Evolutionary conservation across 1,140 invertebrate genomes (phyloP).

Genomic region (Ylistrum balloti): DNA sequence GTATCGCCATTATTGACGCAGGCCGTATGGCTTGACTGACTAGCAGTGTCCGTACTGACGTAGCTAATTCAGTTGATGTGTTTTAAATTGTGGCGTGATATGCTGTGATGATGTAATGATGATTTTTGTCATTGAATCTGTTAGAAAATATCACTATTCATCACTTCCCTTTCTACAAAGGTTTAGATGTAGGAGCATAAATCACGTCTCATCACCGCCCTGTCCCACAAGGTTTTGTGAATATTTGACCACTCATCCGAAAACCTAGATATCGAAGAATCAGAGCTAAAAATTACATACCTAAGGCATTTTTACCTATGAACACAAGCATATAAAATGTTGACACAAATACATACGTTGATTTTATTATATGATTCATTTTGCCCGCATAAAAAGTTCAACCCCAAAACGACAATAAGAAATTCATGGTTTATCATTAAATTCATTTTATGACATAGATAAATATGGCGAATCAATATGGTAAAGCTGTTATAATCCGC

Average conservation of each 20-base stretch:
- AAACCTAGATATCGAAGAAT: not conserved
- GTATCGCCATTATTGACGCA: conserved; percentile 45
- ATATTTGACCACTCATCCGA: not conserved
- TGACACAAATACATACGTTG: too few species aligned
- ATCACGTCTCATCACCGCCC: not conserved
- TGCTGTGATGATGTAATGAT: not conserved
- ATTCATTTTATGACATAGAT: too few species aligned
- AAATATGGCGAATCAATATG: too few species aligned
- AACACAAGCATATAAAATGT: too few species aligned
- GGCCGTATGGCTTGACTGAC: conserved; percentile 5
- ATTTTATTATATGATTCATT: too few species aligned
- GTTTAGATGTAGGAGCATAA: not conserved
- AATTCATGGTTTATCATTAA: too few species aligned
- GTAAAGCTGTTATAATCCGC: too few species aligned
- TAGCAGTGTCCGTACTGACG: conserved; percentile 7
- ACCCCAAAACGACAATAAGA: too few species aligned
- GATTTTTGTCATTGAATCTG: not conserved
- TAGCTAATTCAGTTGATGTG: not conserved
- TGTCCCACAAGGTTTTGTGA: not conserved
- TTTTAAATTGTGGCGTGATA: conserved; percentile 25
- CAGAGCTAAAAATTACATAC: not conserved
- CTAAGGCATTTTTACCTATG: too few species aligned
- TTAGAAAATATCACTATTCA: not conserved
- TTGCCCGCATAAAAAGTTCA: too few species aligned
- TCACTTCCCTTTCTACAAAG: not conserved